Evolutionary conservation across 2,113 vertebrate genomes (phyloP).

Genomic region (Caloenas nicobarica): DNA sequence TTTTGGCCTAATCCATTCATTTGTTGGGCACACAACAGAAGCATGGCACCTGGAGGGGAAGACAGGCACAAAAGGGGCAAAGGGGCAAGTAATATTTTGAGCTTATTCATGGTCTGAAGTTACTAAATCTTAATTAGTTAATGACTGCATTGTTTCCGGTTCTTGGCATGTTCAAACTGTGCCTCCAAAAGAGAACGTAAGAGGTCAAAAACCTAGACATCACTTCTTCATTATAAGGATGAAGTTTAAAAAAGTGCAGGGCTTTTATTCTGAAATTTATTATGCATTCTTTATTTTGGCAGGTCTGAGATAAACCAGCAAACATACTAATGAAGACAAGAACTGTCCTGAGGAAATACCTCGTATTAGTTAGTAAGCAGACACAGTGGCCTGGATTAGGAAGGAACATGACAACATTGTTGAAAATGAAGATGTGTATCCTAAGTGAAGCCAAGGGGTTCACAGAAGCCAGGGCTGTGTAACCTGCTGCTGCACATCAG

Average conservation of each 20-base stretch:
- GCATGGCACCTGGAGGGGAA: not conserved
- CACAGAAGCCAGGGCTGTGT: constrained; percentile 28
- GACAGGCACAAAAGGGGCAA: not conserved
- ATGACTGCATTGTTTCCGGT: not conserved
- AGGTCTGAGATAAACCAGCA: constrained; percentile 71
- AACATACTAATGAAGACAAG: constrained; percentile 66
- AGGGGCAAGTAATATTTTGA: not conserved
- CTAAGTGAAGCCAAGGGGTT: constrained; percentile 5
- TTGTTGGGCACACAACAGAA: not conserved
- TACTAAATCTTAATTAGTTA: constrained; percentile 2
- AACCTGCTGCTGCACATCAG: constrained; percentile 39
- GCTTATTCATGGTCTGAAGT: not conserved
- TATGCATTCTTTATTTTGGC: constrained; percentile 46
- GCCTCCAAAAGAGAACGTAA: not conserved
- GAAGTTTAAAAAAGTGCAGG: constrained; percentile 15
- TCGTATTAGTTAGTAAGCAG: constrained; percentile 67
- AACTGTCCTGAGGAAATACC: constrained; percentile 63
- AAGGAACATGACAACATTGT: constrained; percentile 65
- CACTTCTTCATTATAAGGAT: not conserved
- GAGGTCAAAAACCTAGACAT: constrained; percentile 13
- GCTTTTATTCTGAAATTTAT: constrained; percentile 61
- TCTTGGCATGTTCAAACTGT: not conserved
- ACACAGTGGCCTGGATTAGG: constrained; percentile 56
- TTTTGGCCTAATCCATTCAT: not conserved
- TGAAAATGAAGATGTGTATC: constrained; percentile 53